phyloP scores from a whole-genome alignment of 2,113 vertebrate genomes.

The Maylandia zebra region DNA sequence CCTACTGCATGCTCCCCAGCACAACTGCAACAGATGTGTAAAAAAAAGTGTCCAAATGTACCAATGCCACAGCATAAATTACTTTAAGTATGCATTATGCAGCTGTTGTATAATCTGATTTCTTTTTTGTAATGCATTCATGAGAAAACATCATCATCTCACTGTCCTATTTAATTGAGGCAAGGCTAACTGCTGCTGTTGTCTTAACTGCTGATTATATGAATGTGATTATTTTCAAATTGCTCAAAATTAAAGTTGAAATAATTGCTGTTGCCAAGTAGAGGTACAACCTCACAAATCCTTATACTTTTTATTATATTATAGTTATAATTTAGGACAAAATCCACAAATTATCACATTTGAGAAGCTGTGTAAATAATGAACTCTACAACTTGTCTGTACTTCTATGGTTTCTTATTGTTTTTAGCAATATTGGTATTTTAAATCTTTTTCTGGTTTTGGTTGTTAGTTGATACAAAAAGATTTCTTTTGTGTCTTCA shows the following conservation, averaged over 20 bases:
- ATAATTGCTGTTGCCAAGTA: background rate
- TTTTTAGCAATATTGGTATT: background rate
- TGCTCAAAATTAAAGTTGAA: background rate
- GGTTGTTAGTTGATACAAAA: background rate
- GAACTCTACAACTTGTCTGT: background rate
- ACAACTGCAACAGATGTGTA: background rate
- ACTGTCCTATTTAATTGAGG: background rate
- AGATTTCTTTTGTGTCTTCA: background rate
- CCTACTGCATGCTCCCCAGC: background rate
- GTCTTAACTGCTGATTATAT: background rate
- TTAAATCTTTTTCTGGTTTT: background rate
- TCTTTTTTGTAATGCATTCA: background rate
- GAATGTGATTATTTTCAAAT: background rate
- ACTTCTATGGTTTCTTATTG: background rate
- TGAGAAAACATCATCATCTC: background rate
- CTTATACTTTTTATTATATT: background rate
- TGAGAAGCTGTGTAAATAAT: background rate
- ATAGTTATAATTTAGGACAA: background rate
- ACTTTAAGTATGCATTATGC: background rate
- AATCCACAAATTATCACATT: background rate
- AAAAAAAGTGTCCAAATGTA: background rate
- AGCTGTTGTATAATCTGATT: background rate
- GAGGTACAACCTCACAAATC: background rate
- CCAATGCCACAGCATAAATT: background rate
- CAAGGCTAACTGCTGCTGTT: background rate